These are phyloP conservation scores for Oreotrochilus melanogaster DNA, from an alignment of 2,113 vertebrate genomes.

Conservation along the genomic window DNA sequence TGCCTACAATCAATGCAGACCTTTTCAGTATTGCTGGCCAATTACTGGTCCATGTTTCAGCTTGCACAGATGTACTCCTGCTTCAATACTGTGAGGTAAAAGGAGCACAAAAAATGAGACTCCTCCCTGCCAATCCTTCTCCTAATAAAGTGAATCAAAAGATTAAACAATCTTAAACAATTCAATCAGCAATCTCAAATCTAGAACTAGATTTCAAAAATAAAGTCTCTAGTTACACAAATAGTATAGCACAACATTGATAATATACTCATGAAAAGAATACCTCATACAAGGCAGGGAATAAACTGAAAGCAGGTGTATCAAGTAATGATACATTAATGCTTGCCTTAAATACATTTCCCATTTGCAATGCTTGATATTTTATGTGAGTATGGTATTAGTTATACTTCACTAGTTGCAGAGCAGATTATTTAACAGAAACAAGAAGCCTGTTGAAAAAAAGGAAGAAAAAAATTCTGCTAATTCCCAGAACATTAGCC, in stretches of 20 bases:
- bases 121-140: not conserved
- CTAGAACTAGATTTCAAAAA: not conserved
- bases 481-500: not conserved
- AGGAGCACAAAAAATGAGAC: not conserved
- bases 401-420: not conserved
- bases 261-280: not conserved
- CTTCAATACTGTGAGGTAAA: not conserved
- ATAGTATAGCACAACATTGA: not conserved
- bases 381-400: not conserved
- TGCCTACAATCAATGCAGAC: not conserved
- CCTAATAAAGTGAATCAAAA: not conserved
- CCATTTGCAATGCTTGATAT: not conserved
- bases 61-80: not conserved
- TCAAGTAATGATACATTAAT: not conserved
- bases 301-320: not conserved
- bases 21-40: not conserved
- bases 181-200: not conserved
- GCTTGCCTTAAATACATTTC: not conserved
- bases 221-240: not conserved
- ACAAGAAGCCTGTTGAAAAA: not conserved
- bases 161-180: not conserved
- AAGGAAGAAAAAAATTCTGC: not conserved
- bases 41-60: not conserved
- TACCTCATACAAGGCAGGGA: not conserved
- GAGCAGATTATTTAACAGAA: not conserved